Base-by-base conservation (phyloP, 2,888 invertebrate genomes). In the Hedychridium roseum region DNA sequence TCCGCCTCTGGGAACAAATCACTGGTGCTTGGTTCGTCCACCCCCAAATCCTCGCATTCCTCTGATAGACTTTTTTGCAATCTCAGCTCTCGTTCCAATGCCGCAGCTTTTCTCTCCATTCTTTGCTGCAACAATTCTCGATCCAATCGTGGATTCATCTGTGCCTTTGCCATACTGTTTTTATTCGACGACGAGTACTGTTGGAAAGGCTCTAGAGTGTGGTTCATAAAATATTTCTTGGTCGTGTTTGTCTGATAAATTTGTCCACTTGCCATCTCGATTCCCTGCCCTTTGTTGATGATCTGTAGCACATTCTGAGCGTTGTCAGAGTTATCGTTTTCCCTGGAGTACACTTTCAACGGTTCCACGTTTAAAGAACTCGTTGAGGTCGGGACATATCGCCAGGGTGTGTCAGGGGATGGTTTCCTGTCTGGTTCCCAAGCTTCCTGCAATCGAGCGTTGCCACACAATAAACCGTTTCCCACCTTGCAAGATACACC, bases 1-100 rank as follows among this genome's bases (percentile, higher is more conserved):
- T 90, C 90, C 0, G 89, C 89, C 67, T 90, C 90, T 0, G 90
- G 90, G 71, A 90, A 90, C 54, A 90, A 78, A 67, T 90, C 90
- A 51, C 89, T 88, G 0, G 90, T 88, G n/a, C 89, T 89, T 0
- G 90, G 90, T 32, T 90, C 89, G 64, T 89, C 90, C 38, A 90
- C 90, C 2, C 90, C 90, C 7, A 90, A 80, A 70, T 90, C 90
- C 66, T 89, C 89, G 73, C 90, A 90, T 74, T 90, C 90, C 71
- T 90, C 90, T 0, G 89, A 88, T 9, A 90, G 76, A 7, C 89
- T 89, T 74, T 89, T 90, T 80, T 89, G 85, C 3, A 85, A 76
- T 39, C 81, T 79, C 28, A 85, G 63, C 57, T 85, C 85, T 31
- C 83, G 78, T 57, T 85, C 85, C 12, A 84, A 70, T 0, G 83